Conservation (phyloP, 2,113 vertebrate genomes). For the Stigmatopora argus region DNA sequence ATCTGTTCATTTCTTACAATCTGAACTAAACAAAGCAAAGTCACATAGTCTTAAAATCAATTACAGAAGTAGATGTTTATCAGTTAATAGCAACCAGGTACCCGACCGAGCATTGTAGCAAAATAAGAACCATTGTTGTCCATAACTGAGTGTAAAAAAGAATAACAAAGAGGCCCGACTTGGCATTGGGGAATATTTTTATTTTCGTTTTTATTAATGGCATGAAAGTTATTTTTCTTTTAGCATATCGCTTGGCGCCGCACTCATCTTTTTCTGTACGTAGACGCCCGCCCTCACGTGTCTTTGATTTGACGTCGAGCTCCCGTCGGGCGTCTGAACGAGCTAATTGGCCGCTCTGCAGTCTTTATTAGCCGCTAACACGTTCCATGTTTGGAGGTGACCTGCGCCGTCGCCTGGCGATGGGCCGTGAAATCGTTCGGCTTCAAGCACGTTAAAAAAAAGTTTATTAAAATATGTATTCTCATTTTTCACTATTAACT, state of each 20-base stretch:
- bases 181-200: constrained; percentile 31
- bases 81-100: neutral
- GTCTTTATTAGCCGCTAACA: constrained; percentile 70
- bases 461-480: neutral
- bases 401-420: constrained; percentile 16
- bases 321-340: constrained; percentile 47
- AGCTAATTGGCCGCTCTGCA: constrained; percentile 59
- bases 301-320: constrained; percentile 47
- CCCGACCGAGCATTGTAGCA: neutral
- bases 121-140: neutral
- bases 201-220: constrained; percentile 51
- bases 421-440: constrained; percentile 11
- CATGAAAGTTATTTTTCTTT: constrained; percentile 45
- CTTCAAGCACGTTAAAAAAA: neutral
- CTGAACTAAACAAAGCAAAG: too few species aligned
- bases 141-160: neutral
- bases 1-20: too few species aligned
- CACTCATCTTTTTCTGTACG: neutral
- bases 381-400: constrained; percentile 49
- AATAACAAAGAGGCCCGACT: neutral
- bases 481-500: too few species aligned
- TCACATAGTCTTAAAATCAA: too few species aligned
- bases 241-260: constrained; percentile 15
- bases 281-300: constrained; percentile 32
- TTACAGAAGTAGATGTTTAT: neutral